These are phyloP conservation scores for Riptortus pedestris DNA, from an alignment of 1,140 invertebrate genomes.

Conservation along the genomic window DNA sequence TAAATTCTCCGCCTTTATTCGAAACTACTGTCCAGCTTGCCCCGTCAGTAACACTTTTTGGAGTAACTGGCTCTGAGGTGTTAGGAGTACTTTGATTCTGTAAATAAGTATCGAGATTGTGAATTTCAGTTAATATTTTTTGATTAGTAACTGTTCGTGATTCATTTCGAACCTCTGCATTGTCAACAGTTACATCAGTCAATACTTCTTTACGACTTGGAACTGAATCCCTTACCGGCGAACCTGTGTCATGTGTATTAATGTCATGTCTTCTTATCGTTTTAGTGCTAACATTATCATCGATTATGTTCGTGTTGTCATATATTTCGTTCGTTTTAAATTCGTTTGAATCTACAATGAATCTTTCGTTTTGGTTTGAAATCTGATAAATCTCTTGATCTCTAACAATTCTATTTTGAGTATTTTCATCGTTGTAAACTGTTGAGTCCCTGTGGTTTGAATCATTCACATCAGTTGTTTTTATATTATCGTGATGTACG, in stretches of 20 bases:
- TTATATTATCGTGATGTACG: too few relatives aligned
- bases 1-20: slow-evolving; percentile 28
- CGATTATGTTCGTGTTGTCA: too few relatives aligned
- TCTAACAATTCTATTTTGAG: neutral
- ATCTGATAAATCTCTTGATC: neutral
- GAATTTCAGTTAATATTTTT: slow-evolving; percentile 34
- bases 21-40: slow-evolving; percentile 31
- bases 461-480: neutral
- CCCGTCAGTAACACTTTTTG: slow-evolving; percentile 27
- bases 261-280: too few relatives aligned
- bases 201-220: too few relatives aligned
- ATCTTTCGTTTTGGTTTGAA: neutral
- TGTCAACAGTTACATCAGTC: too few relatives aligned
- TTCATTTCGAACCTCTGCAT: neutral
- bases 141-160: slow-evolving; percentile 30
- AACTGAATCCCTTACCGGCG: too few relatives aligned
- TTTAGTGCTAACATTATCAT: too few relatives aligned
- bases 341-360: neutral
- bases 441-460: neutral
- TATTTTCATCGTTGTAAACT: neutral
- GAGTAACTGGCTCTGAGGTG: slow-evolving; percentile 29
- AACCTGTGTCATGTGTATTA: too few relatives aligned
- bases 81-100: slow-evolving; percentile 29
- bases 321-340: neutral
- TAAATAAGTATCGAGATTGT: slow-evolving; percentile 34